Conservation (phyloP, 2,113 vertebrate species). For the Pomatostomus ruficeps region DNA sequence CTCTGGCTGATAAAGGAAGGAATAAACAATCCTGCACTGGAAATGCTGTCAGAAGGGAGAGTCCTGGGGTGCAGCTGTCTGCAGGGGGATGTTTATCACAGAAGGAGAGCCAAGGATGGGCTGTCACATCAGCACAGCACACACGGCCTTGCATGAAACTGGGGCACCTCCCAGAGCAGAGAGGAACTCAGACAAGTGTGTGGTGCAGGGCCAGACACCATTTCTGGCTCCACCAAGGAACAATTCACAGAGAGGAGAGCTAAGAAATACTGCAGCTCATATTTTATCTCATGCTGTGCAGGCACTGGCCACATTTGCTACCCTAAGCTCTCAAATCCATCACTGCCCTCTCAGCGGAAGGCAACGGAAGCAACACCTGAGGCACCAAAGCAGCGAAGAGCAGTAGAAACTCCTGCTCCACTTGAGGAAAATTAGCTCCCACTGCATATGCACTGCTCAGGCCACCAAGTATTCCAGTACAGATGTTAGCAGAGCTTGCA, state of each 20-base stretch:
- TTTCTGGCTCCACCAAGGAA: background rate
- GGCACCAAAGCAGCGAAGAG: background rate
- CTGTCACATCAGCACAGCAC: background rate
- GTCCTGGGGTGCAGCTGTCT: background rate
- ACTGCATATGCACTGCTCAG: background rate
- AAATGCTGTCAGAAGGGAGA: background rate
- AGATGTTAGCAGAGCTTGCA: background rate
- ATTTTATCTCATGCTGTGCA: background rate
- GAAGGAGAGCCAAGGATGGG: background rate
- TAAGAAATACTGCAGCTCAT: background rate
- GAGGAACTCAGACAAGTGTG: background rate
- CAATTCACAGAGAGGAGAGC: background rate
- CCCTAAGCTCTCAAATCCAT: background rate
- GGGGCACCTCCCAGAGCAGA: background rate
- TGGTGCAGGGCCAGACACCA: background rate
- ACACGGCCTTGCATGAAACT: background rate
- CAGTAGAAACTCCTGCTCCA: background rate
- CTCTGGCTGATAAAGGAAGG: conserved; percentile 47
- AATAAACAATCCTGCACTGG: conserved; percentile 43
- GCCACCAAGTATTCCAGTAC: background rate
- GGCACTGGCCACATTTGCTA: background rate
- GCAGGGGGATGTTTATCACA: background rate
- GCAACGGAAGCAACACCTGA: background rate
- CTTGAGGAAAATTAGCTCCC: background rate
- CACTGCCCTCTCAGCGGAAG: background rate